Base-by-base conservation (phyloP, 2,113 vertebrate genomes). In the Apteryx mantelli region DNA sequence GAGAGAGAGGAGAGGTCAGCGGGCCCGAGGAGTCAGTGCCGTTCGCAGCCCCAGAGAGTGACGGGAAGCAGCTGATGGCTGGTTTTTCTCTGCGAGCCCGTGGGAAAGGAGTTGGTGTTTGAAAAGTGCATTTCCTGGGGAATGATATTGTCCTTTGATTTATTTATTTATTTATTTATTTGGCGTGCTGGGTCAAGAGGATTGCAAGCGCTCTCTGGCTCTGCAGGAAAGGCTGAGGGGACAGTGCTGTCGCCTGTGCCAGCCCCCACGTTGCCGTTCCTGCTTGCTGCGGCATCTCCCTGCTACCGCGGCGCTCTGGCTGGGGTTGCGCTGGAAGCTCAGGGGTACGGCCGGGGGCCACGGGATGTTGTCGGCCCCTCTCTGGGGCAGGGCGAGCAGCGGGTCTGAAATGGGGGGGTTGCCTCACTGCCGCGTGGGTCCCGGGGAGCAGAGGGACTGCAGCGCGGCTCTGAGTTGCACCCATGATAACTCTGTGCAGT, bases 41-140 rank as follows among this genome's bases (percentile, higher is more conserved):
- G 6, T 18, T 9, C 0, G 3, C 64, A 93, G 85, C 84, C 78
- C 77, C 14, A 6, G 65, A 44, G 86, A 92, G 90, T 1, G 2
- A 79, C 83, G 88, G 86, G 95, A 93, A 97, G 83, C 95, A 97
- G 86, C 94, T 96, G 95, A 96, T 93, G 75, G 58, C 94, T 89
- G 82, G 13, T 93, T 91, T 93, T 94, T 58, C 94, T 96, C 91
- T 91, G 0, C 66, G 84, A 97, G 86, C 94, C 86, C 96, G 88
- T 95, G 96, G 92, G 96, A 96, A 97, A 97, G 89, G 95, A 97
- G 95, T 97, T 97, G 95, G 92, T 96, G 95, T 97, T 95, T 94
- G 91, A 86, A 89, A 95, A 97, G 95, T 93, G 94, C 94, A 87
- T 96, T 97, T 97, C 95, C 95, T 95, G 95, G 63, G 91, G 94